phyloP scores from a whole-genome alignment of 1,140 invertebrate species.

The Drosophila kohkoa region DNA sequence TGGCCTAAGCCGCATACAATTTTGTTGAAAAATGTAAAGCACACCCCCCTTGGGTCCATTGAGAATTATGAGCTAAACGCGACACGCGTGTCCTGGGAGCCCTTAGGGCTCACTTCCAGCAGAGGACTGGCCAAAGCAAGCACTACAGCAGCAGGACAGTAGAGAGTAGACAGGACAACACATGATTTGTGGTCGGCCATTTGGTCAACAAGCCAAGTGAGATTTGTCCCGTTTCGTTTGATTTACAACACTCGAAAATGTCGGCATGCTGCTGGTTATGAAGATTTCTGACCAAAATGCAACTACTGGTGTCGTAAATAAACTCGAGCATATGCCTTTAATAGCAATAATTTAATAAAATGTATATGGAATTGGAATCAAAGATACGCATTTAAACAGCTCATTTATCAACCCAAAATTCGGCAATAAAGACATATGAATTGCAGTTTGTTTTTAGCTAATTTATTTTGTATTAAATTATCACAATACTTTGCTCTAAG shows the following conservation, averaged over 20 bases:
- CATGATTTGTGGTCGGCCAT: constrained; percentile 68
- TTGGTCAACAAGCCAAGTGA: constrained; percentile 56
- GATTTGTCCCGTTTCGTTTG: constrained; percentile 42
- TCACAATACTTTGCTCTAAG: constrained; percentile 69
- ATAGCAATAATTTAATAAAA: constrained; percentile 1
- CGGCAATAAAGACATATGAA: background rate
- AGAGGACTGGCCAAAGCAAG: constrained; percentile 18
- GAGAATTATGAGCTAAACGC: constrained; percentile 78
- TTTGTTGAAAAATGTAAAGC: constrained; percentile 80
- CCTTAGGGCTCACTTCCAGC: constrained; percentile 23
- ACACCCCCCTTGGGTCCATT: constrained; percentile 34
- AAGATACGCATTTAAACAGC: background rate
- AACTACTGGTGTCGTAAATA: background rate
- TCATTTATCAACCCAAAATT: background rate
- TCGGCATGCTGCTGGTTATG: background rate
- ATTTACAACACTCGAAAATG: constrained; percentile 25
- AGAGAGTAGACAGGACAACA: background rate
- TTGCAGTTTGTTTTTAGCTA: constrained; percentile 1
- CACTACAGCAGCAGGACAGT: background rate
- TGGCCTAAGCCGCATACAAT: constrained; percentile 61
- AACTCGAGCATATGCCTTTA: background rate
- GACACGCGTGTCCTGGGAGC: constrained; percentile 55
- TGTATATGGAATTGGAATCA: background rate
- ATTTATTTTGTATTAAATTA: constrained; percentile 69
- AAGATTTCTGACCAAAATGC: constrained; percentile 8